These are phyloP conservation scores for Gortyna flavago DNA, from an alignment of 2,888 invertebrate species.

Conservation along the genomic window DNA sequence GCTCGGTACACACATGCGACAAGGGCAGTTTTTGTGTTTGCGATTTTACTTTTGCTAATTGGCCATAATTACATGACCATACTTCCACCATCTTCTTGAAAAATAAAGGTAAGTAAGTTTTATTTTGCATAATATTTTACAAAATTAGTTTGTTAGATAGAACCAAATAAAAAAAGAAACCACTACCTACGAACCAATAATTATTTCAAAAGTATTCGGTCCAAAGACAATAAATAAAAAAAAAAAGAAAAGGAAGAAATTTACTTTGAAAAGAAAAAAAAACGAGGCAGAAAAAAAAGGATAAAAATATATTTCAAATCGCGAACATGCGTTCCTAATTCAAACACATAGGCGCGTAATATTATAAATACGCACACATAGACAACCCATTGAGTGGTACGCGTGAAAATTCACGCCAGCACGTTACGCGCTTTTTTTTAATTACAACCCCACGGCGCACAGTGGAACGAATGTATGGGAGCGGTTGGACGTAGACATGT, in stretches of 20 bases:
- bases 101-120: neutral
- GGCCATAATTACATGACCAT: too few relatives aligned
- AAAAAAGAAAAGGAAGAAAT: neutral
- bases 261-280: neutral
- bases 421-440: slow-evolving; percentile 84
- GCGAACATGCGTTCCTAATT: slow-evolving; percentile 34
- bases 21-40: neutral
- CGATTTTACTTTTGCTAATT: neutral
- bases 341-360: slow-evolving; percentile 32
- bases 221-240: neutral
- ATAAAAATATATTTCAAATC: slow-evolving; percentile 23
- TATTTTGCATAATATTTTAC: neutral
- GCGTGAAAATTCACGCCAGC: slow-evolving; percentile 88
- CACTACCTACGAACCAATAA: too few relatives aligned
- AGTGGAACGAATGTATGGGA: too few relatives aligned
- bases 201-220: neutral
- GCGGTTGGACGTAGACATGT: too few relatives aligned
- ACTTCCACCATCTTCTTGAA: neutral
- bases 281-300: neutral
- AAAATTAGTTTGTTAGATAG: neutral
- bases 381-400: slow-evolving; percentile 74
- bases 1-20: slow-evolving; percentile 35
- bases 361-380: slow-evolving; percentile 43
- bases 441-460: slow-evolving; percentile 87
- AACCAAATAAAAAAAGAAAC: neutral